These are phyloP conservation scores for Heliconius eleuchia DNA, from an alignment of 1,140 invertebrate species.

Conservation along the genomic window DNA sequence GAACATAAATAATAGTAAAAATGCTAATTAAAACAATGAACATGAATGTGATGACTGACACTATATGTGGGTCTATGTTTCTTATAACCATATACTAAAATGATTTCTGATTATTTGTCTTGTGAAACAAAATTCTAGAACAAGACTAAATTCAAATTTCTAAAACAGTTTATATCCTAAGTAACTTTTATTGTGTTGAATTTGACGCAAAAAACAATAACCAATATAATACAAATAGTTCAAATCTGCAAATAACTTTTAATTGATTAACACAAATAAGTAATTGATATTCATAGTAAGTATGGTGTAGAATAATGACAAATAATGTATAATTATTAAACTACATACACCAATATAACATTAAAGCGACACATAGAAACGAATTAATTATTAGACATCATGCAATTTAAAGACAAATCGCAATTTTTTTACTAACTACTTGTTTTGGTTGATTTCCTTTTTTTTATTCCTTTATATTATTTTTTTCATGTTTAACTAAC, in stretches of 20 bases:
- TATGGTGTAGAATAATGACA: too few species aligned
- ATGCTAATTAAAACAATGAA: conserved; percentile 35
- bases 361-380: not conserved
- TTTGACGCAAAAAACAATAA: not conserved
- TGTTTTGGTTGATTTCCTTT: not conserved
- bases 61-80: not conserved
- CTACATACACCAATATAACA: conserved; percentile 4
- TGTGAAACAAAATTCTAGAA: not conserved
- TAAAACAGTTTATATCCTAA: not conserved
- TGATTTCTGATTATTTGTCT: not conserved
- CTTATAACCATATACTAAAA: not conserved
- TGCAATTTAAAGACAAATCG: not conserved
- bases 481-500: not conserved
- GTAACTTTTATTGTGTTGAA: not conserved
- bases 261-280: not conserved
- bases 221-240: not conserved
- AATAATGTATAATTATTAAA: not conserved
- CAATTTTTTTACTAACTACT: not conserved
- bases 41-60: conserved; percentile 34
- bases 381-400: not conserved
- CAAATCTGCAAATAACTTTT: not conserved
- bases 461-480: not conserved
- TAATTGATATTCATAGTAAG: not conserved
- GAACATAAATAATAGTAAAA: conserved; percentile 30
- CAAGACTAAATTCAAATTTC: not conserved